These are phyloP conservation scores for Philhelius pedissequus DNA, from an alignment of 2,888 invertebrate genomes.

Conservation along the genomic window DNA sequence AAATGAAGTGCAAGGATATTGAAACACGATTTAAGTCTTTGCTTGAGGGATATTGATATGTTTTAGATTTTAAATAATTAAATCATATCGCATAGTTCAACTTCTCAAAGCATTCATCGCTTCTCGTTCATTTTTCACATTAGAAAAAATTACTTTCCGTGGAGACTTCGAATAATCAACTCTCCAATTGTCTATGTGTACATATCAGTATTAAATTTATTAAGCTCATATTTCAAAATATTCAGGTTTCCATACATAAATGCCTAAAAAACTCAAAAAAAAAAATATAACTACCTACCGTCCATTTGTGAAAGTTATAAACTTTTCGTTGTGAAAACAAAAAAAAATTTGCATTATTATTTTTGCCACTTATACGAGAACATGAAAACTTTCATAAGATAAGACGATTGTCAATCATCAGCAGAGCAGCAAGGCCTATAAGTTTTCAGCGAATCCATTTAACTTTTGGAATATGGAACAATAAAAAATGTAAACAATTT, in stretches of 20 bases:
- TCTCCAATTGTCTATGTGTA: background rate
- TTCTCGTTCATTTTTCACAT: too few relatives aligned
- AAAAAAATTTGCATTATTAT: background rate
- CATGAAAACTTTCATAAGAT: background rate
- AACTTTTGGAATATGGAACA: background rate
- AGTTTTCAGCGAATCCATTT: background rate
- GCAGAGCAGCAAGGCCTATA: background rate
- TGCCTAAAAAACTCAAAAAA: background rate
- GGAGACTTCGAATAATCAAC: background rate
- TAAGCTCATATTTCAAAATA: background rate
- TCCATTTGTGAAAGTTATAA: constrained; percentile 8
- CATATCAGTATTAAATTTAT: background rate
- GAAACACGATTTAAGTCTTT: too few relatives aligned
- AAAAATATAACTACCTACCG: background rate
- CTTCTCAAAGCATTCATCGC: too few relatives aligned
- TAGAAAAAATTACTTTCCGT: too few relatives aligned
- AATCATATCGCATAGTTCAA: too few relatives aligned
- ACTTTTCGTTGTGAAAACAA: background rate
- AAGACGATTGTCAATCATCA: constrained; percentile 32
- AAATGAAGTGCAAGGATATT: too few relatives aligned
- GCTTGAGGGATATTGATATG: too few relatives aligned
- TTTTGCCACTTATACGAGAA: background rate
- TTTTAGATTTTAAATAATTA: too few relatives aligned
- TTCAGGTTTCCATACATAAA: constrained; percentile 10
- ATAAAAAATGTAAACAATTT: constrained; percentile 36